These are phyloP conservation scores for Ceratitis capitata DNA, from an alignment of 1,140 invertebrate species.

Conservation along the genomic window DNA sequence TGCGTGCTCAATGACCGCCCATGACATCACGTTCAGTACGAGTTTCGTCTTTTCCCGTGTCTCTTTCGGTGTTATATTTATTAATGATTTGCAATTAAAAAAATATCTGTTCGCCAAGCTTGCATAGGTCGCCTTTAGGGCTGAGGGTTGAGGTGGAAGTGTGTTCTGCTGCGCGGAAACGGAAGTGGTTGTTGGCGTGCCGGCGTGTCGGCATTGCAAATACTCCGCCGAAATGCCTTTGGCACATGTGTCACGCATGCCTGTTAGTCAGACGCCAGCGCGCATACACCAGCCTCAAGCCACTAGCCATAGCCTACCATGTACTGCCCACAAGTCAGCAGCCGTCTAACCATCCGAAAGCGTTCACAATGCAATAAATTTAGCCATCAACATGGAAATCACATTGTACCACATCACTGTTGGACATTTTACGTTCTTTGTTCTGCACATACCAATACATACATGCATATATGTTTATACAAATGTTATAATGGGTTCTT, in stretches of 20 bases:
- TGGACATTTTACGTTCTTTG: background rate
- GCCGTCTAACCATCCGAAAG: background rate
- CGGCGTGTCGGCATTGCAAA: conserved; percentile 1
- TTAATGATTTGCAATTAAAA: conserved; percentile 34
- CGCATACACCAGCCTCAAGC: background rate
- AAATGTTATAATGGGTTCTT: no score
- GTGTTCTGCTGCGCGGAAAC: background rate
- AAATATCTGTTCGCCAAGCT: background rate
- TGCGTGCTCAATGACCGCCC: conserved; percentile 30
- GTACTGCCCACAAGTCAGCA: background rate
- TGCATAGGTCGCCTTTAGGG: background rate
- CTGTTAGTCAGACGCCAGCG: conserved; percentile 3
- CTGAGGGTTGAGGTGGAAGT: background rate
- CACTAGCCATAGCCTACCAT: background rate
- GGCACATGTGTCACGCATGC: conserved; percentile 29
- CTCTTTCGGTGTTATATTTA: background rate
- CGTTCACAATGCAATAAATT: conserved; percentile 26
- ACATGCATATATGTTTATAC: no score
- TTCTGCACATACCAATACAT: background rate
- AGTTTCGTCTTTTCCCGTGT: background rate
- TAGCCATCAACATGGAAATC: conserved; percentile 23
- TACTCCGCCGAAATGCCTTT: conserved; percentile 1
- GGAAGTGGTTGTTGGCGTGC: conserved; percentile 32
- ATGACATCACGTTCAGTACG: conserved; percentile 13
- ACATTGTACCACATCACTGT: background rate